Evolutionary conservation across 2,797 vertebrate species (phyloP).

Genomic region (Onychomys torridus): DNA sequence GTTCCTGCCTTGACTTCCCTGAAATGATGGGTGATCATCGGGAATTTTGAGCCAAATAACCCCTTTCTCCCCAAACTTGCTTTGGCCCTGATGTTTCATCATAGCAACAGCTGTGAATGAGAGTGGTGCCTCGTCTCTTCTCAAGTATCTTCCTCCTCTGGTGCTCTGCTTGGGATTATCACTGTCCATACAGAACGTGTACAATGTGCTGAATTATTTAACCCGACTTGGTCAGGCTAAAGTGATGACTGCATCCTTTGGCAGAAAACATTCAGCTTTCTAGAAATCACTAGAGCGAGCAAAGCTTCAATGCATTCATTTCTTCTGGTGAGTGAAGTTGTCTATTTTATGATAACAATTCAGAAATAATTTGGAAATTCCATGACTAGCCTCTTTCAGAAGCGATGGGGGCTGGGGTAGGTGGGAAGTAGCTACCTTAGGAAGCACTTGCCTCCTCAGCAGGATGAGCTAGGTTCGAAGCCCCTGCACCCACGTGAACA

Average conservation of each 20-base stretch:
- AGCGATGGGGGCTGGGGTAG: not conserved
- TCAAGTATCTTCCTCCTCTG: not conserved
- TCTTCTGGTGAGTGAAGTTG: not conserved
- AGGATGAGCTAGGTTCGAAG: not conserved
- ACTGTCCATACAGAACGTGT: not conserved
- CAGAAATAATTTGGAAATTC: slow-evolving; percentile 48
- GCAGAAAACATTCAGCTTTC: not conserved
- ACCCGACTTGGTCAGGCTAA: not conserved
- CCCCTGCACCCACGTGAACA: not conserved
- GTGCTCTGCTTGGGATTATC: not conserved
- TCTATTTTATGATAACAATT: slow-evolving; percentile 11
- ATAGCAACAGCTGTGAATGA: not conserved
- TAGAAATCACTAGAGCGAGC: not conserved
- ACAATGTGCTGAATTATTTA: slow-evolving; percentile 39
- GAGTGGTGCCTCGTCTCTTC: not conserved
- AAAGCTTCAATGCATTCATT: not conserved
- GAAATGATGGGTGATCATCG: not conserved
- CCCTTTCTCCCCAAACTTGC: not conserved
- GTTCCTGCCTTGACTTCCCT: not conserved
- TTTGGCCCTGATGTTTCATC: not conserved
- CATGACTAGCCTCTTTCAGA: not conserved
- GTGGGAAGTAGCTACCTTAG: not conserved
- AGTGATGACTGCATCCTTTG: not conserved
- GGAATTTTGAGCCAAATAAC: not conserved
- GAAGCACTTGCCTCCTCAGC: not conserved